Evolutionary conservation across 2,888 invertebrate genomes (phyloP), one percentile per base, ranked within the genome.

Genomic region (Cryptosula pallasiana): DNA sequence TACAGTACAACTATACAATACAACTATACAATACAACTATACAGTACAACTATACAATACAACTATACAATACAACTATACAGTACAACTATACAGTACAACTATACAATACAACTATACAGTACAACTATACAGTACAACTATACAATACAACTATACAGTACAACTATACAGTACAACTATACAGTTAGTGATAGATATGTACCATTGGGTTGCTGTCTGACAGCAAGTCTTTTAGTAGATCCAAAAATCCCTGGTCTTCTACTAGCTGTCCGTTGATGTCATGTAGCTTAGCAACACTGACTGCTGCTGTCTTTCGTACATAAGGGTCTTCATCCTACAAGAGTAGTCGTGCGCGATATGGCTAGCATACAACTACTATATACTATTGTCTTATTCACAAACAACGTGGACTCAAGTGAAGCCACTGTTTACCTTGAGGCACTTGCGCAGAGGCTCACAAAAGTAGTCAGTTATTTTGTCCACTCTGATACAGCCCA

Each of bases 161-260:
- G n/a, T n/a, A n/a, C n/a, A n/a, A n/a, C n/a, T n/a, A n/a, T n/a
- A n/a, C n/a, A n/a, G n/a, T n/a, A n/a, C n/a, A n/a, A n/a, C n/a
- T n/a, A n/a, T n/a, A n/a, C n/a, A n/a, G n/a, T n/a, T n/a, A n/a
- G n/a, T n/a, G n/a, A n/a, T n/a, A n/a, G n/a, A 54, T 54, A n/a
- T 45, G 75, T 81, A 90, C 99, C 99, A 99, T 99, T 0, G 99
- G 99, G 87, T 99, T 99, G 0, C 98, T 98, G 86, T 99, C 99
- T 69, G 97, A 97, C 55, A 99, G 87, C 71, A 99, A 87, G 86
- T 99, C 99, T 84, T 95, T 95, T 34, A 99, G 86, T 80, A 97
- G 94, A 84, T 99, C 98, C 76, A 99, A 87, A 85, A 99, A 99
- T 35, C 97, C 98, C 88, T 99, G 92, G 78, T 92, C 92, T 80